These are phyloP conservation scores for Pelagia noctiluca DNA, from an alignment of 30 jellyfish, hydroid and myxozoan genomes.

Conservation along the genomic window DNA sequence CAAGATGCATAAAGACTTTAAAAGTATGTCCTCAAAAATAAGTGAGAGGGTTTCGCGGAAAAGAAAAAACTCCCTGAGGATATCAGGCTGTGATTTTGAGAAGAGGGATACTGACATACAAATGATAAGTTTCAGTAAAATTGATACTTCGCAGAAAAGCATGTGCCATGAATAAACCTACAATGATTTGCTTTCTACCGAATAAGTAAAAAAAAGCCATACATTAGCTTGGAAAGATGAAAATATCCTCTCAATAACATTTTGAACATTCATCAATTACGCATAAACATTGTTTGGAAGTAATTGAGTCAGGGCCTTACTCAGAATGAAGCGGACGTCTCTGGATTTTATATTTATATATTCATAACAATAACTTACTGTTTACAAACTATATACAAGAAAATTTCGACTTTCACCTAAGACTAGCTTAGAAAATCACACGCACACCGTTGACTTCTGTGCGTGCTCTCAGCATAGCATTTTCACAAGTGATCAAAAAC, in stretches of 20 bases:
- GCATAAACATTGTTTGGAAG: neutral
- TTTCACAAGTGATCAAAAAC: too few species aligned
- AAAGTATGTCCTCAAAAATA: neutral
- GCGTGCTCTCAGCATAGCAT: too few species aligned
- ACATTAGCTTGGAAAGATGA: neutral
- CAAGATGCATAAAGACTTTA: constrained; percentile 39
- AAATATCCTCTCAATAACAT: too few species aligned
- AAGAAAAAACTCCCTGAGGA: neutral
- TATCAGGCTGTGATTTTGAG: neutral
- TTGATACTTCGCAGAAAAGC: neutral
- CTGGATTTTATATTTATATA: too few species aligned
- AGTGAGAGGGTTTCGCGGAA: neutral
- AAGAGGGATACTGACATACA: neutral
- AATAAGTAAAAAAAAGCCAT: neutral
- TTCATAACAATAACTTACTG: too few species aligned
- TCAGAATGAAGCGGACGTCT: too few species aligned
- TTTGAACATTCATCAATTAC: too few species aligned
- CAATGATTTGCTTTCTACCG: neutral
- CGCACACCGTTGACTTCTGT: too few species aligned
- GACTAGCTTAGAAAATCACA: too few species aligned
- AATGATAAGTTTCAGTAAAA: constrained; percentile 2
- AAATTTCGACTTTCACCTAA: too few species aligned
- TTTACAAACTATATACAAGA: too few species aligned
- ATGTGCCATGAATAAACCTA: neutral
- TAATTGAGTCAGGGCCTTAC: too few species aligned